A percentile compares a stretch with the other conserved stretches of the same genome.
phyloP scores from a whole-genome alignment of 2,888 invertebrate species.

The Cybosia mesomella region DNA sequence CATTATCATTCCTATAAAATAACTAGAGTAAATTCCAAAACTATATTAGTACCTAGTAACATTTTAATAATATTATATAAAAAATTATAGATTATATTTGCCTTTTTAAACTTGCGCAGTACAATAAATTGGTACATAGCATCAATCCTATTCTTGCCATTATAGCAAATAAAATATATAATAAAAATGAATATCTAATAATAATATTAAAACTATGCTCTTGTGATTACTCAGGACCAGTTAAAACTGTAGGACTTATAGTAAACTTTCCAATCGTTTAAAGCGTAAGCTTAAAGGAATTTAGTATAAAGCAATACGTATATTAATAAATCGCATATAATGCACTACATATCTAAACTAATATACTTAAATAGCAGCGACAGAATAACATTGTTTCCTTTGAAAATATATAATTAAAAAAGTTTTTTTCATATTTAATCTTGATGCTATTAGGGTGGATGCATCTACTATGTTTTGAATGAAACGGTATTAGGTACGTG shows the following conservation, averaged over 20 bases:
- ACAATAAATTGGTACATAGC: not conserved
- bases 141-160: constrained; percentile 13
- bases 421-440: not conserved
- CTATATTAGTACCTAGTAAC: not conserved
- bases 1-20: constrained; percentile 17
- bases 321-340: constrained; percentile 51
- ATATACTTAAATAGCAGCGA: constrained; percentile 15
- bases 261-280: not conserved
- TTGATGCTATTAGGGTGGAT: constrained; percentile 1
- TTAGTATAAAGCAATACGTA: constrained; percentile 40
- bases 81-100: not conserved
- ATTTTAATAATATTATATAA: not conserved
- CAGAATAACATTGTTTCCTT: constrained; percentile 43
- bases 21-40: not conserved
- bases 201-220: constrained; percentile 19
- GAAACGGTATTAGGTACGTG: not conserved
- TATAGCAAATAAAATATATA: constrained; percentile 4
- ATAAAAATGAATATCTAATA: constrained; percentile 7
- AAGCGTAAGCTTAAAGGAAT: constrained; percentile 31
- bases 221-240: constrained; percentile 57
- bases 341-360: constrained; percentile 44
- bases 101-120: constrained; percentile 2
- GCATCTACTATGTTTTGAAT: not conserved
- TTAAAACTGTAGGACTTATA: constrained; percentile 42
- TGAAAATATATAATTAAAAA: constrained; percentile 9